A percentile compares a stretch with the other conserved stretches of the same genome.
Conservation (phyloP, 2,113 vertebrate genomes). For the Pterocles orientalis region DNA sequence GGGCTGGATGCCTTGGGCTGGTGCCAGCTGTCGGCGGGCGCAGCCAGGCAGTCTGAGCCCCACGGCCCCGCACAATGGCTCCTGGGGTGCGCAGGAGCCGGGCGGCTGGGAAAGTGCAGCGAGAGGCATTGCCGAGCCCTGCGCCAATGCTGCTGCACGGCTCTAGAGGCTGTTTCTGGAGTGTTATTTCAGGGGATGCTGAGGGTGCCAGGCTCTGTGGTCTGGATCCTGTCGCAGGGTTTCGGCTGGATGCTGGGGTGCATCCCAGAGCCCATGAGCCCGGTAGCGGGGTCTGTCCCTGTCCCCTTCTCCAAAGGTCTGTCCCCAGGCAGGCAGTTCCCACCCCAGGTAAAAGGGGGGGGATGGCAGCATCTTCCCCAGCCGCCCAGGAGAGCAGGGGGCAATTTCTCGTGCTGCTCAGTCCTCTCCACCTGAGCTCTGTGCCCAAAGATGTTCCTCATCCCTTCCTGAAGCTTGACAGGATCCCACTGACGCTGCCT, state of each 20-base stretch:
- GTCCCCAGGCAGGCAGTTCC: not conserved
- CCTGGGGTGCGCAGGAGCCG: not conserved
- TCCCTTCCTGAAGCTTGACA: not conserved
- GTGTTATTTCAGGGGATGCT: not conserved
- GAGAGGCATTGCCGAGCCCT: not conserved
- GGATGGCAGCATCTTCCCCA: not conserved
- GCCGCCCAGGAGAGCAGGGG: not conserved
- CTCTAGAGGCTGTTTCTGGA: not conserved
- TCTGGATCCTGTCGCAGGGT: accelerated
- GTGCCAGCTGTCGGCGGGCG: not conserved
- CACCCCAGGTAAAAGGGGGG: not conserved
- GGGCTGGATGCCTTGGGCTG: not conserved
- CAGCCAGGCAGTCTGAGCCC: slow-evolving; percentile 21
- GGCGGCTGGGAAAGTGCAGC: not conserved
- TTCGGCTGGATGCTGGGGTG: not conserved
- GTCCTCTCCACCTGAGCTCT: not conserved
- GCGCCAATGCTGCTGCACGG: accelerated
- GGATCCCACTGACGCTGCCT: not conserved
- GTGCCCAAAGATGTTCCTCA: not conserved
- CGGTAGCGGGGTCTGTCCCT: accelerated
- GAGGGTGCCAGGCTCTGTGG: not conserved
- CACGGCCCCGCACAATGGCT: not conserved
- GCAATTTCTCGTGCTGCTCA: not conserved
- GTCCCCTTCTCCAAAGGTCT: not conserved
- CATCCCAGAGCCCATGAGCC: accelerated